Percentiles rank a stretch among this genome's conserved stretches.
phyloP scores from a whole-genome alignment of 2,797 vertebrate species.

The Pogonophryne albipinna region DNA sequence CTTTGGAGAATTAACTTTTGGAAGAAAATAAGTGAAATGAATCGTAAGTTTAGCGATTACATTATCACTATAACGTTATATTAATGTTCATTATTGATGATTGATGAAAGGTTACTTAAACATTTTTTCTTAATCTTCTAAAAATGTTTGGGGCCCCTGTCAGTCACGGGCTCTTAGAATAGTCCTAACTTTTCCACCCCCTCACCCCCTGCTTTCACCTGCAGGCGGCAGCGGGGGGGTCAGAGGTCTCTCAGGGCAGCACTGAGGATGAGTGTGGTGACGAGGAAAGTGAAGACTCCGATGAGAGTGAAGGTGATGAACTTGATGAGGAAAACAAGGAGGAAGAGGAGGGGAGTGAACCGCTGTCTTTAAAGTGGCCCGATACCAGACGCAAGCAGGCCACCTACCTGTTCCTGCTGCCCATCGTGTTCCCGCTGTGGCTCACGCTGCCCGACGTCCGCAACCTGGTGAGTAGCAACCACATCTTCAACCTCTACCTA shows the following conservation, averaged over 20 bases:
- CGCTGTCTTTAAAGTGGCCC: slow-evolving; percentile 93
- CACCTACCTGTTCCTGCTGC: slow-evolving; percentile 92
- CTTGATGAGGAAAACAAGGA: slow-evolving; percentile 15
- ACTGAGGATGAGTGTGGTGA: slow-evolving; percentile 29
- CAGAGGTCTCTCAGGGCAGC: slow-evolving; percentile 26
- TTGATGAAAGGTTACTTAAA: too few relatives aligned
- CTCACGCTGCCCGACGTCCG: slow-evolving; percentile 93
- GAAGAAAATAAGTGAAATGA: too few relatives aligned
- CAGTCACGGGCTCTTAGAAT: too few relatives aligned
- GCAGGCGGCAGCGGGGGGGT: slow-evolving; percentile 41
- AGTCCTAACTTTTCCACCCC: too few relatives aligned
- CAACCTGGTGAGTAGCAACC: slow-evolving; percentile 86
- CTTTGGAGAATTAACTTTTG: too few relatives aligned
- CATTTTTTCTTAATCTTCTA: too few relatives aligned
- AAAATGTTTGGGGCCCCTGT: too few relatives aligned
- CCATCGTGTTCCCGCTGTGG: slow-evolving; percentile 95
- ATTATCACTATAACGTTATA: too few relatives aligned
- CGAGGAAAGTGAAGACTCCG: slow-evolving; percentile 29
- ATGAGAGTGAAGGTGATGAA: slow-evolving; percentile 30
- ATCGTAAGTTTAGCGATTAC: too few relatives aligned
- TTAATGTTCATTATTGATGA: too few relatives aligned
- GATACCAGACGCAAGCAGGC: slow-evolving; percentile 87
- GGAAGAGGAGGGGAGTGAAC: slow-evolving; percentile 87
- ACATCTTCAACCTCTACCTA: too few relatives aligned
- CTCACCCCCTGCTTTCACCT: too few relatives aligned